Percentiles rank a stretch among this genome's conserved stretches.
These are phyloP conservation scores for Heliothis peltigera DNA, from an alignment of 2,888 invertebrate genomes.

Conservation along the genomic window DNA sequence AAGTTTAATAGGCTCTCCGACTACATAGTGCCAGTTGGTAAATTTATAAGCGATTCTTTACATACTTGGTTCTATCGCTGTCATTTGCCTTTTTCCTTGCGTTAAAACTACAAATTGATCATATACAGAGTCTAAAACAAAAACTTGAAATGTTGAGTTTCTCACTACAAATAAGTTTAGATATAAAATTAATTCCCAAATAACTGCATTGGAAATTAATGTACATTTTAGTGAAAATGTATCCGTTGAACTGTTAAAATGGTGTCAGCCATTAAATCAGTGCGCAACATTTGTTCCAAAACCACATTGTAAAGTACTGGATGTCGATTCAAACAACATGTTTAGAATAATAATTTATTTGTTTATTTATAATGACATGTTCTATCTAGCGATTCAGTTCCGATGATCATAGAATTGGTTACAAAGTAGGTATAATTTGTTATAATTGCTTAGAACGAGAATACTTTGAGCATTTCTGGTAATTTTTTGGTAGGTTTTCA, in stretches of 20 bases:
- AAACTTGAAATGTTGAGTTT: not conserved
- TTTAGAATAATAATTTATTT: slow-evolving; percentile 61
- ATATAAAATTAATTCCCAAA: slow-evolving; percentile 4
- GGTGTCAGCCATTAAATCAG: slow-evolving; percentile 24
- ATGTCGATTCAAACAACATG: slow-evolving; percentile 45
- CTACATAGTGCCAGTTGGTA: not conserved
- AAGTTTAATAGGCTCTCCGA: not conserved
- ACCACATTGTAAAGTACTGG: slow-evolving; percentile 28
- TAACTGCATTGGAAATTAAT: slow-evolving; percentile 11
- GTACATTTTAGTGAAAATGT: slow-evolving; percentile 9
- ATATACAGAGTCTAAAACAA: too few relatives aligned
- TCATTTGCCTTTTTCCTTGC: too few relatives aligned
- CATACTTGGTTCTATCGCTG: not conserved
- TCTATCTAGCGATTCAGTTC: slow-evolving; percentile 58
- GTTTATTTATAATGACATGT: slow-evolving; percentile 50
- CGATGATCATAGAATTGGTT: slow-evolving; percentile 41
- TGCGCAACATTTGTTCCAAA: slow-evolving; percentile 35
- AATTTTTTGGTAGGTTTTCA: not conserved
- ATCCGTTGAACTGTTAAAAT: slow-evolving; percentile 29
- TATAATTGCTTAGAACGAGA: not conserved
- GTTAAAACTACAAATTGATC: too few relatives aligned
- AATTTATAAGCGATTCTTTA: not conserved
- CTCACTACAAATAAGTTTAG: not conserved
- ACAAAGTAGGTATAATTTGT: too few relatives aligned
- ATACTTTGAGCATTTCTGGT: not conserved